A percentile compares a stretch with the other conserved stretches of the same genome.
Conservation (phyloP, 2,113 vertebrate species). For the Callorhinus ursinus region DNA sequence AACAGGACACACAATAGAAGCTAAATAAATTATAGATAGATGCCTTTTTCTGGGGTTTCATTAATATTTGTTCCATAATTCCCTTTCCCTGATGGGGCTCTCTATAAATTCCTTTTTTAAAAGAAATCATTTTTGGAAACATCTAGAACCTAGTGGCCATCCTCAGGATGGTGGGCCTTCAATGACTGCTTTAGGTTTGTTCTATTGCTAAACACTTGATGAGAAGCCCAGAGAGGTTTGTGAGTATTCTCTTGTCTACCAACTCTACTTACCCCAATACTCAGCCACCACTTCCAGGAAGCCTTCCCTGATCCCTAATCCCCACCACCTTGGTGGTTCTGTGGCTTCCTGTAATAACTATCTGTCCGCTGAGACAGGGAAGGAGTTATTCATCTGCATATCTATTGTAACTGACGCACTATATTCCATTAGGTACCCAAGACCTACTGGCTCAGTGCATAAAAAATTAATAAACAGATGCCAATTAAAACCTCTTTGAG, state of each 20-base stretch:
- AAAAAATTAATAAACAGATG: background rate
- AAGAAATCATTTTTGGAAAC: background rate
- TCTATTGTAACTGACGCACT: background rate
- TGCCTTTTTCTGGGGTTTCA: background rate
- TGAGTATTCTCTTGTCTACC: background rate
- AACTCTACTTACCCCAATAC: background rate
- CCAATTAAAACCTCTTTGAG: background rate
- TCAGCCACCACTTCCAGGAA: background rate
- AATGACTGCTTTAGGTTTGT: background rate
- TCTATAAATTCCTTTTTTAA: background rate
- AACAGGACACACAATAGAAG: background rate
- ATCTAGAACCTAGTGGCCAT: background rate
- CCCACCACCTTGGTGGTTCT: background rate
- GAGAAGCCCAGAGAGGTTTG: background rate
- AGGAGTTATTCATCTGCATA: background rate
- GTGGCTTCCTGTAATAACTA: background rate
- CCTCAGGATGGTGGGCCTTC: background rate
- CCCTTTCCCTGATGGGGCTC: background rate
- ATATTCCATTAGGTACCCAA: background rate
- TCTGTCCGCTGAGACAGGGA: background rate
- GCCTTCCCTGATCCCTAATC: background rate
- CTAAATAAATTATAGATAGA: background rate
- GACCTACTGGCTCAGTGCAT: background rate
- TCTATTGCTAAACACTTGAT: background rate
- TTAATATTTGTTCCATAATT: background rate